Conservation (phyloP, 2,888 invertebrate species). For the Altica lythri region DNA sequence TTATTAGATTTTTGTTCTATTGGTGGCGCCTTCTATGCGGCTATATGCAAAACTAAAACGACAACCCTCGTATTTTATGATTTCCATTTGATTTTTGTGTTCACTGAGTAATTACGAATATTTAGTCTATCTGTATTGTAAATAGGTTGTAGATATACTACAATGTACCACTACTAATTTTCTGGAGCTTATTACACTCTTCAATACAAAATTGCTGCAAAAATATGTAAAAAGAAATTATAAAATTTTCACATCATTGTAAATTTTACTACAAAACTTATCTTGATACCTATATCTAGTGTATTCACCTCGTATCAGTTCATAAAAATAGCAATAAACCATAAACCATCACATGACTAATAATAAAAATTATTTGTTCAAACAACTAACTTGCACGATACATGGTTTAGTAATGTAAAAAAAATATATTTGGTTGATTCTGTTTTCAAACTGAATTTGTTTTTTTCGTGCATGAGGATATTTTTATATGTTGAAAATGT, state of each 20-base stretch:
- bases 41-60: no score
- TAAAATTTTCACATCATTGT: neutral
- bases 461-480: constrained; percentile 28
- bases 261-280: neutral
- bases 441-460: neutral
- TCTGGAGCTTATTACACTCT: no score
- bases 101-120: no score
- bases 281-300: neutral
- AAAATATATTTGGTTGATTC: neutral
- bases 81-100: no score
- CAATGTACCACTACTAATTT: no score
- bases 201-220: no score
- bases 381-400: neutral
- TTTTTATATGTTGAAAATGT: constrained; percentile 44
- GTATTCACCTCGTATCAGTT: constrained; percentile 4
- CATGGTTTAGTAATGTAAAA: neutral
- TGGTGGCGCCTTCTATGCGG: no score
- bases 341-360: constrained; percentile 1
- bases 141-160: no score
- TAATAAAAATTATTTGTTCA: constrained; percentile 3
- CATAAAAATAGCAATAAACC: constrained; percentile 1
- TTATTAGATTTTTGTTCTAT: no score
- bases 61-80: no score
- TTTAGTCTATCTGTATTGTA: no score
- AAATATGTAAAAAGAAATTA: no score